Base-by-base conservation (phyloP, 2,797 vertebrate genomes). In the Pitangus sulphuratus region DNA sequence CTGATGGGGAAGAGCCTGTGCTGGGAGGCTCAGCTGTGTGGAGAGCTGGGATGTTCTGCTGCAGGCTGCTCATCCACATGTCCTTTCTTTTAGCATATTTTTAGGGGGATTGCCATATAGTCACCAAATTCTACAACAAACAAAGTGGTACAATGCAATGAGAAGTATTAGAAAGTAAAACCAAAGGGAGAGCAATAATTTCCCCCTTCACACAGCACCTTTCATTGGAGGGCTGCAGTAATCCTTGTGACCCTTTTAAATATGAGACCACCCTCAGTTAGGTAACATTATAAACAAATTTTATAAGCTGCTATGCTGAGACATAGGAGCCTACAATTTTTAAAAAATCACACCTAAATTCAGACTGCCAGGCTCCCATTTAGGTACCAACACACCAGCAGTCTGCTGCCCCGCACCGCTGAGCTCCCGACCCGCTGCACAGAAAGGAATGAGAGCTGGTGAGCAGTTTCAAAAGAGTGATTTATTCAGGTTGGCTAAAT, bases 151-250 rank as follows among this genome's bases (percentile, higher is more conserved):
- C 24, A 75, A 64, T 26, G 51, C 84, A 89, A 60, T 37, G 61
- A 86, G 79, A 93, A 82, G 28, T 18, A 78, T 45, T 30, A 81
- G 62, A 78, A 95, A 94, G 94, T 18, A 70, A 90, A 94, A 90
- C 70, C 26, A 82, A 83, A 58, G n/a, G 33, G 20, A 87, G 53
- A 77, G 81, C 60, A 74, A 7, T 48, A 40, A 51, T 70, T 74
- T 45, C 26, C 48, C 70, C 78, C 33, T 65, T 82, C 77, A 88
- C 78, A 76, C 75, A 83, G 86, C 60, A 79, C 84, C 91, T 87
- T 95, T 84, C 74, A 76, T 74, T 70, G 4, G 0, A 72, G 54
- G 74, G 54, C 2, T 82, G 69, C 69, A 53, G 40, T 44, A n/a
- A 26, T 56, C 69, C 79, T 53, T 72, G 69, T 35, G 80, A 86